Base-by-base conservation (phyloP, 2,113 vertebrate species). In the Globicephala melas region DNA sequence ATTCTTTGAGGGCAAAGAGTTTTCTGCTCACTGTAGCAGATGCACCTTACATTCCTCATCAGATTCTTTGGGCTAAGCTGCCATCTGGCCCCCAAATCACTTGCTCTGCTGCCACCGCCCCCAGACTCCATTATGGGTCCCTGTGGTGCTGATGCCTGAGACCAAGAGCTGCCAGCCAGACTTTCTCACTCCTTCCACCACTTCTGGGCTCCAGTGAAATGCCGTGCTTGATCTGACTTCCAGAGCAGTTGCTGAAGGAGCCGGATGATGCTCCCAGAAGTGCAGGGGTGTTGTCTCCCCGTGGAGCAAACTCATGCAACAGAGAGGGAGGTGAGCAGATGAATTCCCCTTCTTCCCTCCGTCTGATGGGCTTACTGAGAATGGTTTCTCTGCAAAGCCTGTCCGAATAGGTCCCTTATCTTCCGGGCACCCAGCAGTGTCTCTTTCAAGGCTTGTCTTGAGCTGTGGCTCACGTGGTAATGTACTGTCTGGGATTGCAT, bases 101-200 rank as follows among this genome's bases (percentile, higher is more conserved):
- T 21, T 50, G 67, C 26, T 71, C 47, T 41, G 68, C 31, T 41
- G 2, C 23, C 28, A 4, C 28, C 6, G 60, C 31, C 5, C 53
- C 53, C 1, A 10, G 41, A 89, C 14, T 36, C 14, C 38, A 20
- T 3, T 3, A 0, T 1, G 26, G 36, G 2, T 6, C 26, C 6
- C 11, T 6, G 1, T 20, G 41, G 70, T 31, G 28, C 60, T 21
- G 20, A 74, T 38, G 60, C 53, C 36, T 60, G 74, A 90, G 62
- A 62, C 41, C 23, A 28, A 60, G 33, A 38, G 15, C 74, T 87
- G 25, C 28, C 76, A 65, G 41, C 23, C 47, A 31, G 21, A 31
- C 44, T 60, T 38, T 25, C 26, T 17, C 44, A 17, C 41, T 58
- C 26, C 21, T 47, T 31, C 58, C 31, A 44, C 44, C 31, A 53